phyloP scores from a whole-genome alignment of 2,797 vertebrate genomes.

The Ctenopoma multispine region DNA sequence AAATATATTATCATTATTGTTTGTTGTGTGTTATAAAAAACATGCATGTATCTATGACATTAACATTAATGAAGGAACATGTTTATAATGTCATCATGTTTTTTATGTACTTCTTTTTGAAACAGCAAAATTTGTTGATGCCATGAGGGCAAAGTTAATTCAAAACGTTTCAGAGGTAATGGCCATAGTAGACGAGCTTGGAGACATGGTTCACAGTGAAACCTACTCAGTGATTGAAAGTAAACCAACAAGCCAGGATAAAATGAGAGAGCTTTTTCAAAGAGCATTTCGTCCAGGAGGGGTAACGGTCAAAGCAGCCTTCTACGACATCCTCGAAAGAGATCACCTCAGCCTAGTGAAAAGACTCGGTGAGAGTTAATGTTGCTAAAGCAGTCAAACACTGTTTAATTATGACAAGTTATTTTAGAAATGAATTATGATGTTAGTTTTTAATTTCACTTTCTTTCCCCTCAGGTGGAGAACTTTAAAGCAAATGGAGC shows the following conservation, averaged over 20 bases:
- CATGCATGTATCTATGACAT: neutral
- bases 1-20: neutral
- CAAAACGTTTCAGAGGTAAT: neutral
- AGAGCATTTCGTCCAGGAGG: slow-evolving; percentile 26
- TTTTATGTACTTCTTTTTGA: neutral
- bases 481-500: neutral
- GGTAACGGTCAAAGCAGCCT: slow-evolving; percentile 48
- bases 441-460: slow-evolving; percentile 3
- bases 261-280: slow-evolving; percentile 35
- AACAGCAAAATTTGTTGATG: slow-evolving; percentile 62
- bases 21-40: neutral
- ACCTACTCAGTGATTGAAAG: neutral
- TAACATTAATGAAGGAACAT: neutral
- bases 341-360: slow-evolving; percentile 20
- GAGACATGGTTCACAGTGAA: slow-evolving; percentile 46
- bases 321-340: slow-evolving; percentile 59
- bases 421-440: neutral
- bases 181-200: slow-evolving; percentile 48
- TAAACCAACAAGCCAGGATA: accelerated
- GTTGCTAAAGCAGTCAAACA: neutral
- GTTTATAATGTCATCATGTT: neutral
- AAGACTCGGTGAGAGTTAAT: slow-evolving; percentile 33
- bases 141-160: neutral
- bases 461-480: slow-evolving; percentile 38
- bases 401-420: neutral